Conservation (phyloP, 92 coral and sea anemone species). For the Actinostola sp. region DNA sequence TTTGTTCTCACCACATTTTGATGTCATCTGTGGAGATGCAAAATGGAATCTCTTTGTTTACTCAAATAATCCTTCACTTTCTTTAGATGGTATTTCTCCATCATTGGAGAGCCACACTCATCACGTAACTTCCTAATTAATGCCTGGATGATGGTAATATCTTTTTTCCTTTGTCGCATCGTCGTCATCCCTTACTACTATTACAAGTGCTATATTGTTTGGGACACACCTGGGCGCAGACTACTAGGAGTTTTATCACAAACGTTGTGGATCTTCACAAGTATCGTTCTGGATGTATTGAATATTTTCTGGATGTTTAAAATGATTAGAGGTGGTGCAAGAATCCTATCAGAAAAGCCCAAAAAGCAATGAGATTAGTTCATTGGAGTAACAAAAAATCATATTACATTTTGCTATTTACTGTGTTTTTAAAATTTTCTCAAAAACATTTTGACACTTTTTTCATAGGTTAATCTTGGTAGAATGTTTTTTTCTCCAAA, state of each 20-base stretch:
- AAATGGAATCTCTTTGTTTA: too few relatives aligned
- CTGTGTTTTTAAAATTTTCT: too few relatives aligned
- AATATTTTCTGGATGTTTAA: slow-evolving; percentile 87
- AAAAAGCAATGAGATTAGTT: not conserved
- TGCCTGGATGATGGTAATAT: slow-evolving; percentile 74
- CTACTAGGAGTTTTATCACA: slow-evolving; percentile 58
- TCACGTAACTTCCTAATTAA: slow-evolving; percentile 72
- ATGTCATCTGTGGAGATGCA: too few relatives aligned
- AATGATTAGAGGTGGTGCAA: slow-evolving; percentile 84
- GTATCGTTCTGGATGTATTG: slow-evolving; percentile 70
- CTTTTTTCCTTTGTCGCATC: slow-evolving; percentile 84
- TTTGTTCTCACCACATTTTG: too few relatives aligned
- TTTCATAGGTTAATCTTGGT: too few relatives aligned
- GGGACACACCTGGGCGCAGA: slow-evolving; percentile 63
- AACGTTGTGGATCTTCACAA: slow-evolving; percentile 69
- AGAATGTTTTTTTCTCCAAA: too few relatives aligned
- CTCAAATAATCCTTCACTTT: too few relatives aligned
- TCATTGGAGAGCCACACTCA: slow-evolving; percentile 58
- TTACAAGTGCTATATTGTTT: slow-evolving; percentile 72
- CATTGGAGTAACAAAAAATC: not conserved
- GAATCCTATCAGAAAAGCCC: slow-evolving; percentile 11
- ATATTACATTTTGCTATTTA: too few relatives aligned
- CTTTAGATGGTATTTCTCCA: slow-evolving; percentile 88
- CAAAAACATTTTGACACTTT: too few relatives aligned
- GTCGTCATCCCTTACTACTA: slow-evolving; percentile 83